Percentiles rank a stretch among this genome's conserved stretches.
Conservation (phyloP, 2,888 invertebrate species). For the Xestobium rufovillosum region DNA sequence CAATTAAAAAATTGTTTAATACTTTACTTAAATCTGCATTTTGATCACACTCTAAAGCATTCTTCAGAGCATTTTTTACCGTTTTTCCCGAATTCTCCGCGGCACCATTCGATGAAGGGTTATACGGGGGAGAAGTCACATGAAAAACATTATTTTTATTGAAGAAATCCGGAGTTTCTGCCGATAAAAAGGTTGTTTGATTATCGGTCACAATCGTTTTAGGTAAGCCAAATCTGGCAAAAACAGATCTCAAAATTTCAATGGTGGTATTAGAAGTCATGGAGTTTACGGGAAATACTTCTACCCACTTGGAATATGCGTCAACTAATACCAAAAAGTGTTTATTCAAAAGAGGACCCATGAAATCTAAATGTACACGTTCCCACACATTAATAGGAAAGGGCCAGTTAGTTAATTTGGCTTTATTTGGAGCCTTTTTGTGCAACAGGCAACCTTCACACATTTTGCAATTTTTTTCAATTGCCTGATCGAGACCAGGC, state of each 20-base stretch:
- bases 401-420: conserved; percentile 18
- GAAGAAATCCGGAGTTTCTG: conserved; percentile 20
- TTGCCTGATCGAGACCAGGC: conserved; percentile 19
- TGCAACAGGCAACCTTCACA: conserved; percentile 17
- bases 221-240: conserved; percentile 29
- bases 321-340: conserved; percentile 25
- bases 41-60: background rate
- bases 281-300: conserved; percentile 20
- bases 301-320: conserved; percentile 24
- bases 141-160: conserved; percentile 16
- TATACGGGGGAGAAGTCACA: conserved; percentile 13
- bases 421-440: conserved; percentile 11
- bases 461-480: conserved; percentile 10
- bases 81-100: conserved; percentile 11
- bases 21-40: conserved; percentile 5
- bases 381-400: conserved; percentile 24
- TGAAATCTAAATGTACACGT: conserved; percentile 26
- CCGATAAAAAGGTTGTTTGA: conserved; percentile 25
- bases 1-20: conserved; percentile 9
- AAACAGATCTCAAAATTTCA: conserved; percentile 16
- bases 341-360: conserved; percentile 21
- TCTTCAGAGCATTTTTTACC: conserved; percentile 7
- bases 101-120: conserved; percentile 19
- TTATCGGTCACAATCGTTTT: conserved; percentile 27
- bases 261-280: conserved; percentile 20